Base-by-base conservation (phyloP, 2,888 invertebrate species). In the Hyposoter didymator region DNA sequence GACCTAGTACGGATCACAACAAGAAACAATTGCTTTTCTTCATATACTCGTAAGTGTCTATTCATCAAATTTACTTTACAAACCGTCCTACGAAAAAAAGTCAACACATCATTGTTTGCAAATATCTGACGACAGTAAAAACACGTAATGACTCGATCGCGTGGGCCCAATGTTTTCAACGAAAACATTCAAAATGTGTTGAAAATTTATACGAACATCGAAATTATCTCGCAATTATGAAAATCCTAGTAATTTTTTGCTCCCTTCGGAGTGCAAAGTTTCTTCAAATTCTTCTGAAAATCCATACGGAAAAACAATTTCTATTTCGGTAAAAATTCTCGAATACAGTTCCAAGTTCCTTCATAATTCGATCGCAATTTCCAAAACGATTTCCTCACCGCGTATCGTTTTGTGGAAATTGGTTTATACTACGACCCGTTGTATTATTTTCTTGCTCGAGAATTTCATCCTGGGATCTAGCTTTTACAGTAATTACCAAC, bases 21-120 rank as follows among this genome's bases (percentile, higher is more conserved):
- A n/a, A 67, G 32, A 49, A 64, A 64, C 62, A 22, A n/a, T 72
- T 62, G 8, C 2, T 79, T 70, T 35, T 62, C 49, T 39, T 64
- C 64, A 22, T 35, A 64, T n/a, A n/a, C 32, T 32, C 78, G 78
- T 78, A 70, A 64, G 79, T 79, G 32, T 22, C 22, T n/a, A 12
- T 28, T 6, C 10, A 52, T 52, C 22, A 43, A 39, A 67, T 19
- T 3, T 17, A 59, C 32, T 5, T 59, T 55, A 43, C 28, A 12
- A 74, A 47, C 6, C 4, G 28, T 14, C 73, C 3, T 7, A 73
- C 19, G 28, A 17, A 28, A n/a, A 19, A 67, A 22, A 43, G 19
- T 17, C 4, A 32, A 19, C 10, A 67, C 2, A 19, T 19, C 12
- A 19, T 67, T 19, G n/a, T 64, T 35, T n/a, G 8, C 14, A 8